Evolutionary conservation across 2,888 invertebrate genomes (phyloP).

Genomic region (Limnephilus auricula): DNA sequence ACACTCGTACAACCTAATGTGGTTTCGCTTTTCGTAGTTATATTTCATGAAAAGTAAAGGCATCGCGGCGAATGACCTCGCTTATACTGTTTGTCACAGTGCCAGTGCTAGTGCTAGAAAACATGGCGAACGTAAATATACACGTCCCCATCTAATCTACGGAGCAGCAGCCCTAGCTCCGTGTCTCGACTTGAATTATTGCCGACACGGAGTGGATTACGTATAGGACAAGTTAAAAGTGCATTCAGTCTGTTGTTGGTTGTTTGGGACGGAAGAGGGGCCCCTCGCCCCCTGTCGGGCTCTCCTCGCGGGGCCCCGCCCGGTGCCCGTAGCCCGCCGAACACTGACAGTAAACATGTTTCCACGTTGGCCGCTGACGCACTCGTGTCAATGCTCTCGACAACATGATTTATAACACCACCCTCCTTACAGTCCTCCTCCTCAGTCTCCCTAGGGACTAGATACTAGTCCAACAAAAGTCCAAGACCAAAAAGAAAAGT

Average conservation of each 20-base stretch:
- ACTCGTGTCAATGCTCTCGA: slow-evolving; percentile 62
- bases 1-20: background rate
- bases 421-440: too few species aligned
- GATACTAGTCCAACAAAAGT: background rate
- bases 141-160: background rate
- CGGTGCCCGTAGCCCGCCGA: slow-evolving; percentile 72
- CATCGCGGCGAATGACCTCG: background rate
- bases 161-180: background rate
- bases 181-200: background rate
- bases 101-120: background rate
- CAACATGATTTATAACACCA: slow-evolving; percentile 22
- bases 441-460: background rate
- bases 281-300: background rate
- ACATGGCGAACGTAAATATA: background rate
- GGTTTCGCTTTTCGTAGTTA: background rate
- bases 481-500: slow-evolving; percentile 15
- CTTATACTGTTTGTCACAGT: background rate
- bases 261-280: background rate
- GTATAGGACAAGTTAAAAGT: too few species aligned
- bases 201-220: too few species aligned
- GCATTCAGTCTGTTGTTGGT: too few species aligned
- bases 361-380: slow-evolving; percentile 57
- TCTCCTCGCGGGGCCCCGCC: slow-evolving; percentile 68
- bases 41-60: background rate
- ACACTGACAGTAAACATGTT: slow-evolving; percentile 67